A percentile compares a stretch with the other conserved stretches of the same genome.
phyloP scores from a whole-genome alignment of 2,888 invertebrate species.

The Eulithis prunata region DNA sequence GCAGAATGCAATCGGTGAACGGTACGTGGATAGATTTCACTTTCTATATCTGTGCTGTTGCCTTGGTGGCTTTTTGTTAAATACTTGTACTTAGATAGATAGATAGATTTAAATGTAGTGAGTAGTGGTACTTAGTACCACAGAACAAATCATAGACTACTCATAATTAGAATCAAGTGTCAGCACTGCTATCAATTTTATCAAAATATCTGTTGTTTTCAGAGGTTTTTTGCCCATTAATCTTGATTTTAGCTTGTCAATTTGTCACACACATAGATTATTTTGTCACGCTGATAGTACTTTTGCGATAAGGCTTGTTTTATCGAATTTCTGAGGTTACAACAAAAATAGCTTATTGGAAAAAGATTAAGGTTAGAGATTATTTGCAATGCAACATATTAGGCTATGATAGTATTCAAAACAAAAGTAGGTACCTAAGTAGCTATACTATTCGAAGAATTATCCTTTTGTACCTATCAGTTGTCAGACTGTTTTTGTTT shows the following conservation, averaged over 20 bases:
- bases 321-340: not conserved
- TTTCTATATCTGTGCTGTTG: constrained; percentile 71
- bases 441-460: too few species aligned
- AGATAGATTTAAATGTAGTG: not conserved
- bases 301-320: not conserved
- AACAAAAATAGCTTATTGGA: not conserved
- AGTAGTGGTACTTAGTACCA: too few species aligned
- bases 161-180: too few species aligned
- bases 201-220: too few species aligned
- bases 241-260: not conserved
- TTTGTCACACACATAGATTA: constrained; percentile 1
- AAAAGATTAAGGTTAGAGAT: not conserved
- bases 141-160: too few species aligned
- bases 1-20: constrained; percentile 64
- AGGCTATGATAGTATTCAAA: too few species aligned
- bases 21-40: constrained; percentile 73
- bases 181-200: too few species aligned
- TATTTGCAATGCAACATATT: too few species aligned
- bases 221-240: too few species aligned
- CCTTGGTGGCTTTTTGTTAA: constrained; percentile 55
- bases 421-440: too few species aligned
- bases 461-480: too few species aligned
- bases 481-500: too few species aligned
- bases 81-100: not conserved
- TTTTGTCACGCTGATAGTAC: constrained; percentile 3